phyloP scores from a whole-genome alignment of 2,888 invertebrate species.

The Ecliptopera silaceata region DNA sequence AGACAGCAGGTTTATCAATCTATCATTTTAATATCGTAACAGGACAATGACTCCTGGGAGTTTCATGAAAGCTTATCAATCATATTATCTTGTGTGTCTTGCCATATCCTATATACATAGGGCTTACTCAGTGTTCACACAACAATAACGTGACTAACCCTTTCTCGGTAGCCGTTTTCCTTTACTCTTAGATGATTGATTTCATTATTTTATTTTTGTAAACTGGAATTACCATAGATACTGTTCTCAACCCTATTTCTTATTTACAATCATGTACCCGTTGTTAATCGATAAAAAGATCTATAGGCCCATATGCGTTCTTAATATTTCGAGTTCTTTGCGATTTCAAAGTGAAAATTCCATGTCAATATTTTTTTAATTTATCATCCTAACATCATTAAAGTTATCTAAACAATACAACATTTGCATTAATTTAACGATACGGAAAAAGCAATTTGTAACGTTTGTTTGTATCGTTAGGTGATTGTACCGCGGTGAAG shows the following conservation, averaged over 20 bases:
- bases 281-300: too few relatives aligned
- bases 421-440: not conserved
- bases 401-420: not conserved
- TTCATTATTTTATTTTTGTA: not conserved
- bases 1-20: conserved; percentile 46
- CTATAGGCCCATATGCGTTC: too few relatives aligned
- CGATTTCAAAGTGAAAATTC: too few relatives aligned
- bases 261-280: not conserved
- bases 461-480: conserved; percentile 39
- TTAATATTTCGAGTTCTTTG: too few relatives aligned
- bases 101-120: conserved; percentile 5
- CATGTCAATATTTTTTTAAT: too few relatives aligned
- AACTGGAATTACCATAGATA: not conserved
- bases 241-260: not conserved
- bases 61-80: conserved; percentile 44
- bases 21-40: conserved; percentile 52
- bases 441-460: not conserved
- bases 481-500: conserved; percentile 69
- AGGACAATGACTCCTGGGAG: conserved; percentile 54
- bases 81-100: conserved; percentile 19
- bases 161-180: not conserved
- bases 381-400: too few relatives aligned
- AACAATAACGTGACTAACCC: conserved; percentile 12
- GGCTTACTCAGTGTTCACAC: conserved; percentile 13
- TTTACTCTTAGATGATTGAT: not conserved